These are phyloP conservation scores for Heliconius ismenius DNA, from an alignment of 2,888 invertebrate species.

Conservation along the genomic window DNA sequence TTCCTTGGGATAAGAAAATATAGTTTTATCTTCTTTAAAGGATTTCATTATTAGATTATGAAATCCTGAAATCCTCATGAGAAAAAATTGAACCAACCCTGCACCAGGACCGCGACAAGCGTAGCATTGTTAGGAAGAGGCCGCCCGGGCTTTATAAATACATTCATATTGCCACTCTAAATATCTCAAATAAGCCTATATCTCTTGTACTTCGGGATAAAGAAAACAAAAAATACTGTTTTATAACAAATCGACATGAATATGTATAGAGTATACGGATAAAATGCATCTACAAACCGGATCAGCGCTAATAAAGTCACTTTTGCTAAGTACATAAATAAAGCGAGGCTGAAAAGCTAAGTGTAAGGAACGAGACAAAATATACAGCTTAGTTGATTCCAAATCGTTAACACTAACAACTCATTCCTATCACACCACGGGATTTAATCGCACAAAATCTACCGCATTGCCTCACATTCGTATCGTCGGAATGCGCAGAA, in stretches of 20 bases:
- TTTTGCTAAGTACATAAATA: conserved; percentile 23
- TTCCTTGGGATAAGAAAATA: neutral
- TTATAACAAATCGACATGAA: conserved; percentile 17
- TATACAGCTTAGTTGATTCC: conserved; percentile 50
- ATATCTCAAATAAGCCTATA: conserved; percentile 54
- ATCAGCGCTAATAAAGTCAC: conserved; percentile 49
- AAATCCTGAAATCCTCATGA: neutral
- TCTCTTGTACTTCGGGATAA: conserved; percentile 15
- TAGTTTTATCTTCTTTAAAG: neutral
- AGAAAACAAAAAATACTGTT: neutral
- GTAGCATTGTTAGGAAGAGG: conserved; percentile 79
- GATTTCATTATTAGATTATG: neutral
- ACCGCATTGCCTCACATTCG: conserved; percentile 67
- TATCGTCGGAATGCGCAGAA: conserved; percentile 77
- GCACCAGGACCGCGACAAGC: conserved; percentile 72
- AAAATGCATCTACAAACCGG: conserved; percentile 48
- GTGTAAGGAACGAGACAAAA: conserved; percentile 33
- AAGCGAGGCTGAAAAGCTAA: conserved; percentile 28
- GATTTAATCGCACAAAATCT: conserved; percentile 77
- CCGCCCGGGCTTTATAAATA: conserved; percentile 81
- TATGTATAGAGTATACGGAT: conserved; percentile 27
- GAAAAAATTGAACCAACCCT: conserved; percentile 60
- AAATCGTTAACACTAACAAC: conserved; percentile 77
- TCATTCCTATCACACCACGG: conserved; percentile 74
- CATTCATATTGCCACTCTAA: conserved; percentile 82